Conservation (phyloP, 2,888 invertebrate genomes). For the Microplitis manilae region DNA sequence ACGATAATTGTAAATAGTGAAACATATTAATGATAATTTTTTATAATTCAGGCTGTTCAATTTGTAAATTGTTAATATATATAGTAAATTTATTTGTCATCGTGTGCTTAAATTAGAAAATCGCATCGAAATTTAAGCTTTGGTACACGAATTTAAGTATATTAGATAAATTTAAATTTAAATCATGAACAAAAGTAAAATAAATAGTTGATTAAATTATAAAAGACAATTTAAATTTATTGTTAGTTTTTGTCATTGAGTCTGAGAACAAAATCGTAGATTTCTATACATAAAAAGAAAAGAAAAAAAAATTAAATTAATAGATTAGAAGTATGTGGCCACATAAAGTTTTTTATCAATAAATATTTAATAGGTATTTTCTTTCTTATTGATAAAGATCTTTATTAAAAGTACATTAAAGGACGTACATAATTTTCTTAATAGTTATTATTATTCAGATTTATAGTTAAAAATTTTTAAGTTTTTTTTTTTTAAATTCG, state of each 20-base stretch:
- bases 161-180: background rate
- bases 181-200: background rate
- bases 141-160: slow-evolving; percentile 11
- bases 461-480: no score
- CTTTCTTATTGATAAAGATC: no score
- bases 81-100: slow-evolving; percentile 18
- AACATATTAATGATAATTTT: slow-evolving; percentile 12
- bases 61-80: slow-evolving; percentile 17
- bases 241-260: background rate
- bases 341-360: no score
- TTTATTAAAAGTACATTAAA: slow-evolving; percentile 40
- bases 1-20: slow-evolving; percentile 7
- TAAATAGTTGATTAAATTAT: slow-evolving; percentile 11
- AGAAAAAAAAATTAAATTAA: slow-evolving; percentile 38
- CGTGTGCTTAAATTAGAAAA: slow-evolving; percentile 17
- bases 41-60: background rate
- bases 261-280: background rate
- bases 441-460: background rate
- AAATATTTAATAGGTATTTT: no score
- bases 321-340: slow-evolving; percentile 53
- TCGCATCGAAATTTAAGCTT: slow-evolving; percentile 1
- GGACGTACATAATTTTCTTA: background rate
- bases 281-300: background rate
- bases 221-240: background rate
- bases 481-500: no score